phyloP scores from a whole-genome alignment of 30 jellyfish, hydroid and myxozoan genomes.

The Hydra vulgaris region DNA sequence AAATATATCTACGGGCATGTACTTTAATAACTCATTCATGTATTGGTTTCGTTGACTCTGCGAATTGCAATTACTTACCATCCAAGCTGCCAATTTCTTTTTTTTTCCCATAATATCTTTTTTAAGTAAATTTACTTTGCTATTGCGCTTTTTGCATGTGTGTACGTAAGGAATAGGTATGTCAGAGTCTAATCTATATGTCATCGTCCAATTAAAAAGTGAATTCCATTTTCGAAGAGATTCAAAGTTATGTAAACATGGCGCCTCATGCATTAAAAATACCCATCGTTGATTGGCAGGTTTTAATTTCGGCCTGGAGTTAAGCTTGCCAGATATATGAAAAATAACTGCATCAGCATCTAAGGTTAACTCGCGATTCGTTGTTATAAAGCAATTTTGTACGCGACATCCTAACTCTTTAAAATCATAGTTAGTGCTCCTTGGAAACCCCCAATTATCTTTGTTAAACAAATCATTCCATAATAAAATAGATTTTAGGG shows the following conservation, averaged over 20 bases:
- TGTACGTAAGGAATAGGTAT: conserved; percentile 16
- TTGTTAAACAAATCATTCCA: background rate
- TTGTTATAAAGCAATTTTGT: background rate
- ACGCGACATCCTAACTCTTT: conserved; percentile 9
- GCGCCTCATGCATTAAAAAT: conserved; percentile 16
- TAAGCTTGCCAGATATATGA: conserved; percentile 5
- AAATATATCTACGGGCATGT: conserved; percentile 31
- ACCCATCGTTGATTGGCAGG: conserved; percentile 27
- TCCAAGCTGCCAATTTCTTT: background rate
- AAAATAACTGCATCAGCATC: conserved; percentile 23
- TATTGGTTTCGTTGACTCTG: conserved; percentile 33
- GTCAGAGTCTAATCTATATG: conserved; percentile 21
- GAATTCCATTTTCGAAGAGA: background rate
- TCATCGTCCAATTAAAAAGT: conserved; percentile 23
- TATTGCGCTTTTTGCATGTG: background rate
- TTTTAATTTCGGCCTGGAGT: conserved; percentile 7
- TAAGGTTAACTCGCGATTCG: background rate
- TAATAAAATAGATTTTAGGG: background rate
- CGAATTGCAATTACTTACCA: conserved; percentile 5
- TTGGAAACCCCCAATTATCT: conserved; percentile 2
- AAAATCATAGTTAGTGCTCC: background rate
- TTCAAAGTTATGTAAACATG: background rate
- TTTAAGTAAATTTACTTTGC: background rate
- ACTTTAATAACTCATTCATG: conserved; percentile 40
- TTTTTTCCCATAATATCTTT: background rate